Percentiles rank a stretch among this genome's conserved stretches.
phyloP scores from a whole-genome alignment of 1,140 invertebrate genomes.

The Drosophila baimaii region DNA sequence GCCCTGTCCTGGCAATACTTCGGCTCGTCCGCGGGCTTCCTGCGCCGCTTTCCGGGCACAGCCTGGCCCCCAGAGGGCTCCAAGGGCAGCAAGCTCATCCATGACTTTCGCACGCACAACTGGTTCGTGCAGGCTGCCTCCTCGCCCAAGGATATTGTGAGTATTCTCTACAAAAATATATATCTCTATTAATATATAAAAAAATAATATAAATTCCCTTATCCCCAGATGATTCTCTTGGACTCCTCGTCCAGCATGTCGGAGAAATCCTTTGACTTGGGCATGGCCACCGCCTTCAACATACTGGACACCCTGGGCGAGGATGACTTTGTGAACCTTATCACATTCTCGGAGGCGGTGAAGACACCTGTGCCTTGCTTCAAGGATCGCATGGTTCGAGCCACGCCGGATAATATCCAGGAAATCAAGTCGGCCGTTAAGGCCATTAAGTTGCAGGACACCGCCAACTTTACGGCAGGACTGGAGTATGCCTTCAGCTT shows the following conservation, averaged over 20 bases:
- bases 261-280: conserved; percentile 92
- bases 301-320: conserved; percentile 97
- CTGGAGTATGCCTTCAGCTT: conserved; percentile 96
- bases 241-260: conserved; percentile 96
- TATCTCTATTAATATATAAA: neutral
- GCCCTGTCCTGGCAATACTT: conserved; percentile 98
- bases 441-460: conserved; percentile 88
- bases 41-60: conserved; percentile 95
- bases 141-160: conserved; percentile 96
- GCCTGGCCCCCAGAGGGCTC: conserved; percentile 90
- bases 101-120: conserved; percentile 93
- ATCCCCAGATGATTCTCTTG: conserved; percentile 90
- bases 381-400: conserved; percentile 94
- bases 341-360: conserved; percentile 91
- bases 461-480: conserved; percentile 97
- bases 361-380: conserved; percentile 93
- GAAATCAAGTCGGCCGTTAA: conserved; percentile 91
- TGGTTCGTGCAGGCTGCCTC: conserved; percentile 98
- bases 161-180: neutral
- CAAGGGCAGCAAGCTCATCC: conserved; percentile 89
- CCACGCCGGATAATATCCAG: conserved; percentile 93
- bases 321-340: conserved; percentile 98
- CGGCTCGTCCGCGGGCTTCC: conserved; percentile 95
- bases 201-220: neutral
- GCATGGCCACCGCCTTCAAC: conserved; percentile 92